phyloP scores from a whole-genome alignment of 2,113 vertebrate genomes.

The Neotoma lepida region DNA sequence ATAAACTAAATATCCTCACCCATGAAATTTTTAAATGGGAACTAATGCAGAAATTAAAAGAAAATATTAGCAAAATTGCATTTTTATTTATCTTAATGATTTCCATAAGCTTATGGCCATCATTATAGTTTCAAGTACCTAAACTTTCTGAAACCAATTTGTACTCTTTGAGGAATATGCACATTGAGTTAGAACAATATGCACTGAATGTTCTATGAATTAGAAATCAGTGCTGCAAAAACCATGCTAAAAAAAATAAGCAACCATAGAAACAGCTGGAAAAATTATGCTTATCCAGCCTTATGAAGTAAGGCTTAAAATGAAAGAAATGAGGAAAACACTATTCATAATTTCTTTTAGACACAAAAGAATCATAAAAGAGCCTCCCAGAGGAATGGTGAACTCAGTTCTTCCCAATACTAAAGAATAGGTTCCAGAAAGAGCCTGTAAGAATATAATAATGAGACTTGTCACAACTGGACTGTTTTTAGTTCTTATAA shows the following conservation, averaged over 20 bases:
- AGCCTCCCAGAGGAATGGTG: slow-evolving; percentile 40
- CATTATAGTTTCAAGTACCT: slow-evolving; percentile 75
- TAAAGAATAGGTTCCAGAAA: slow-evolving; percentile 60
- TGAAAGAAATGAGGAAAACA: slow-evolving; percentile 65
- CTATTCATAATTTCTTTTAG: slow-evolving; percentile 72
- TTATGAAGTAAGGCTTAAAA: slow-evolving; percentile 68
- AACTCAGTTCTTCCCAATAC: slow-evolving; percentile 56
- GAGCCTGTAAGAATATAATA: slow-evolving; percentile 70
- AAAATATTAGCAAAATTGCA: slow-evolving; percentile 72
- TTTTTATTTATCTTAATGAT: slow-evolving; percentile 76
- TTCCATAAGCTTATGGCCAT: slow-evolving; percentile 63
- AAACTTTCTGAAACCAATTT: slow-evolving; percentile 78
- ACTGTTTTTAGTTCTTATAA: slow-evolving; percentile 61
- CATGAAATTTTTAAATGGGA: slow-evolving; percentile 1
- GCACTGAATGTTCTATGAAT: slow-evolving; percentile 78
- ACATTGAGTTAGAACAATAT: slow-evolving; percentile 79
- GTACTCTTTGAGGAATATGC: slow-evolving; percentile 68
- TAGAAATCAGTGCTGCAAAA: slow-evolving; percentile 74
- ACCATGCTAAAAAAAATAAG: slow-evolving; percentile 71
- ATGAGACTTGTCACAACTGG: slow-evolving; percentile 54
- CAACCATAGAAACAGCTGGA: slow-evolving; percentile 74
- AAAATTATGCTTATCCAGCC: slow-evolving; percentile 68
- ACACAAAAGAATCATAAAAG: slow-evolving; percentile 67
- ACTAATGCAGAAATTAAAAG: slow-evolving; percentile 65
- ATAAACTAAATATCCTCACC: slow-evolving; percentile 26